Evolutionary conservation across 2,797 vertebrate species (phyloP).

Genomic region (Steatocranus sp.): DNA sequence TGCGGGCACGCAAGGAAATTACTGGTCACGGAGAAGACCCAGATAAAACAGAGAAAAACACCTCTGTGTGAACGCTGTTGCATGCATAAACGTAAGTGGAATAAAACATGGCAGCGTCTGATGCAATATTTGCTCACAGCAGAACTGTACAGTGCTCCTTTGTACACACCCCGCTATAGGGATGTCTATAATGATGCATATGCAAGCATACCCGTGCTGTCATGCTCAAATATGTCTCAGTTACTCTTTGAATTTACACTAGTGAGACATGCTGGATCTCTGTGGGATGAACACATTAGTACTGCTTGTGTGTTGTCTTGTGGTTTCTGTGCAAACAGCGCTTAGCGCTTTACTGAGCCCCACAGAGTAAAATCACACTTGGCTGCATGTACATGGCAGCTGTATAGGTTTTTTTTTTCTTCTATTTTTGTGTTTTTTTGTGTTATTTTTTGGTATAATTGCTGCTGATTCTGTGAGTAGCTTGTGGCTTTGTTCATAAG

Average conservation of each 20-base stretch:
- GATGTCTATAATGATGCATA: background rate
- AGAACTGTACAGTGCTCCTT: constrained; percentile 1
- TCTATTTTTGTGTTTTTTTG: background rate
- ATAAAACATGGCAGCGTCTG: constrained; percentile 38
- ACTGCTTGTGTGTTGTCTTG: background rate
- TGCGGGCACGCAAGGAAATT: background rate
- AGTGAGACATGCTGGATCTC: background rate
- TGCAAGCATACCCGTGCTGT: background rate
- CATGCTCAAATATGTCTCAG: background rate
- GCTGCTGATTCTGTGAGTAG: constrained; percentile 4
- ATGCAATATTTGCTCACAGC: constrained; percentile 40
- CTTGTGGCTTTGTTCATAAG: background rate
- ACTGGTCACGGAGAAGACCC: background rate
- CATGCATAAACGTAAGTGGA: background rate
- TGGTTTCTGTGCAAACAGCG: constrained; percentile 32
- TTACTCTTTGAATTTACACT: background rate
- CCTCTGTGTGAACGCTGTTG: background rate
- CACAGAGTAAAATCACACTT: constrained; percentile 27
- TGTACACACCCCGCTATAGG: background rate
- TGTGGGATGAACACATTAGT: constrained; percentile 5
- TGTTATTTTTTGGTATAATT: constrained; percentile 1
- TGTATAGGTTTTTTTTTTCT: background rate
- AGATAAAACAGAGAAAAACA: background rate
- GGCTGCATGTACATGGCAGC: constrained; percentile 22
- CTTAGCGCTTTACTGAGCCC: constrained; percentile 31